Evolutionary conservation across 2,888 invertebrate genomes (phyloP), one percentile per base, ranked within the genome.

Genomic region (Tenthredo distinguenda): DNA sequence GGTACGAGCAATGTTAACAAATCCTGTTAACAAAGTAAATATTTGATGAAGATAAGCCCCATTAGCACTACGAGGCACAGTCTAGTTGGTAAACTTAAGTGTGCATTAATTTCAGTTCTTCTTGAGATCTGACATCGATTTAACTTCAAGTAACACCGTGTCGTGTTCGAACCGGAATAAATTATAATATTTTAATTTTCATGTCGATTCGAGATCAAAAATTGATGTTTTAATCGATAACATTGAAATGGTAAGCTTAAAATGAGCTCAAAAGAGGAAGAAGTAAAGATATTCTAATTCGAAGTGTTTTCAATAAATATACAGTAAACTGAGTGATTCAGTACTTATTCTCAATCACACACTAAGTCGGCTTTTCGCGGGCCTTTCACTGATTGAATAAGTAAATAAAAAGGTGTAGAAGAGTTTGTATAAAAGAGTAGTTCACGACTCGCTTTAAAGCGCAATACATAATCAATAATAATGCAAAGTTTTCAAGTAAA

Each of bases 41-140:
- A 91, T 91, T 91, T 91, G 88, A 82, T 81, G 55, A 88, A 90
- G 91, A 91, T 91, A 91, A 90, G 86, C 87, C 58, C 68, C 68
- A 65, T 85, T 77, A 81, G 81, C 58, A 62, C 58, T 77, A 55
- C 50, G 50, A 34, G 55, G 77, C 77, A 50, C 47, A 55, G 55
- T 55, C n/a, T 74, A 74, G 82, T 62, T n/a, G 26, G 79, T 40
- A 26, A 50, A n/a, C 15, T 34, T 40, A n/a, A 26, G 72, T 84
- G 47, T 72, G 83, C 71, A 84, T 84, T 84, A 71, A 84, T 84
- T 84, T 47, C 68, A 84, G 83, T 84, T 34, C 47, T 34, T 15
- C 55, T 47, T 43, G 83, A 68, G 83, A 71, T 71, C 34, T 68
- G 43, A 84, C 40, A 71, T 68, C 68, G 83, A 40, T 72, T 84